phyloP scores from a whole-genome alignment of 2,797 vertebrate genomes.

The Alectoris magna region DNA sequence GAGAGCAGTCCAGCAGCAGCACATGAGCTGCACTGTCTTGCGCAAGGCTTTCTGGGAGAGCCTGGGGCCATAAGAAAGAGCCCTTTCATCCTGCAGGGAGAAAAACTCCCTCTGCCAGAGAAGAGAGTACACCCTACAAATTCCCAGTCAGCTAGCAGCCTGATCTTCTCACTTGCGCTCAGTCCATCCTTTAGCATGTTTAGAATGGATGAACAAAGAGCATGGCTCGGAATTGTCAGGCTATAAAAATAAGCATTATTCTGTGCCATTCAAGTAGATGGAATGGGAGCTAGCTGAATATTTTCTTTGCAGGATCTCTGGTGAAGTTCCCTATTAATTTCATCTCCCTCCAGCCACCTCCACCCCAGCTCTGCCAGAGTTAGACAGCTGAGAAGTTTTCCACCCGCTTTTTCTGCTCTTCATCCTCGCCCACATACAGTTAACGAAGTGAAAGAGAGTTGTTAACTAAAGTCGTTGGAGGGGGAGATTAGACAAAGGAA shows the following conservation, averaged over 20 bases:
- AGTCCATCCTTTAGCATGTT: constrained; percentile 30
- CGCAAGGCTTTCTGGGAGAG: not conserved
- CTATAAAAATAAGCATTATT: not conserved
- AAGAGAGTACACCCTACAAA: not conserved
- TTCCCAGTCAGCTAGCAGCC: not conserved
- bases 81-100: not conserved
- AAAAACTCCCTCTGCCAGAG: not conserved
- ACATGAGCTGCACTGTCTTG: not conserved
- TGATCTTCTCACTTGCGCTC: not conserved
- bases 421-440: constrained; percentile 26
- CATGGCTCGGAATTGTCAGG: not conserved
- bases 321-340: not conserved
- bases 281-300: constrained; percentile 22
- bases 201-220: not conserved
- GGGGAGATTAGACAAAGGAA: constrained; percentile 9
- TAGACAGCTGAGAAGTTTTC: constrained; percentile 57
- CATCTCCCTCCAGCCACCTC: not conserved
- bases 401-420: constrained; percentile 45
- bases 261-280: constrained; percentile 36
- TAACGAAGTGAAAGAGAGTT: constrained; percentile 54
- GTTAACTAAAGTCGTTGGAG: not conserved
- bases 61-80: not conserved
- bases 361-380: constrained; percentile 20
- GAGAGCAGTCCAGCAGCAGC: not conserved
- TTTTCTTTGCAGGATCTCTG: not conserved